Base-by-base conservation (phyloP, 2,797 vertebrate species). In the Mus spretus region DNA sequence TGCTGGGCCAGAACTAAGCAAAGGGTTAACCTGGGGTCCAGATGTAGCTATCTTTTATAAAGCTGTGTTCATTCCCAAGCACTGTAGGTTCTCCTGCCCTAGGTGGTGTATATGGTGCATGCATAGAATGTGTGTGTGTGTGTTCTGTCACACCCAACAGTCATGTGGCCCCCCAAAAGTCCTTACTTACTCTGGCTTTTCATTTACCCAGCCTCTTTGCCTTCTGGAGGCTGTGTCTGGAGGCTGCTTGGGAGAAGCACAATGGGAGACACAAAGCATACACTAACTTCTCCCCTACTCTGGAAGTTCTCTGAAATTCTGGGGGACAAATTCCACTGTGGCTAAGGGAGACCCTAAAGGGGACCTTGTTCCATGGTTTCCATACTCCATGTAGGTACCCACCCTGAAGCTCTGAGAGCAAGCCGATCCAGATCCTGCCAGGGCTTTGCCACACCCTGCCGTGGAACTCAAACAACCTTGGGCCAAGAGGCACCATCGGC, bases 161-260 rank as follows among this genome's bases (percentile, higher is more conserved):
- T 24, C 37, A 34, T 8, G 55, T 96, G 85, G 80, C 96, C 97
- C 96, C 96, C 96, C 95, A 92, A 92, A 98, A 98, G 97, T 91
- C 87, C 96, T 96, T 97, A 97, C 98, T 97, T 96, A 97, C 72
- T 47, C 95, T 37, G 81, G 26, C 77, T 90, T 95, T 96, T 96
- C 94, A 93, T 95, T 91, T 92, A 65, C n/a, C 61, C 37, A 59
- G 88, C 26, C 70, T 81, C 88, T 92, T 96, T 85, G 87, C 91
- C 97, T 92, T 94, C 87, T 87, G 84, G 85, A 91, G 90, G 97
- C 87, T 85, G 57, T 81, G 95, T 59, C 82, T 95, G 1, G 0
- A 93, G 97, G 61, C 89, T 95, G 94, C n/a, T 85, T 47, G 87
- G 91, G 86, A 97, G 96, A 97, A 97, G 59, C 34, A 91, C 98